phyloP scores from a whole-genome alignment of 2,888 invertebrate genomes.

The Altica lythri region DNA sequence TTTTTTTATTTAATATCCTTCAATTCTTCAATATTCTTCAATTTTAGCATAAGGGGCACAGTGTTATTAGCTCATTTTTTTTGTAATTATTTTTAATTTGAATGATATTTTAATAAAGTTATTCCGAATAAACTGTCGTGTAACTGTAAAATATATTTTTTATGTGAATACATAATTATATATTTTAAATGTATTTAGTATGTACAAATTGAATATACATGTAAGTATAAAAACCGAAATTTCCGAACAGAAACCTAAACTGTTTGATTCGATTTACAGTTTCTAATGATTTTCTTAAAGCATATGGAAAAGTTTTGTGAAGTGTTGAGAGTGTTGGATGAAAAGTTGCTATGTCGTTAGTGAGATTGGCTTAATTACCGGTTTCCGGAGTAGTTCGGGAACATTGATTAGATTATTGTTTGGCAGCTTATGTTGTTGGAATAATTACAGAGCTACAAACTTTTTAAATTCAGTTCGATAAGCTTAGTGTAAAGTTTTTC shows the following conservation, averaged over 20 bases:
- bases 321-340: slow-evolving; percentile 19
- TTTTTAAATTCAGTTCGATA: slow-evolving; percentile 11
- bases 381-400: slow-evolving; percentile 23
- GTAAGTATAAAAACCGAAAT: no score
- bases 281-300: slow-evolving; percentile 21
- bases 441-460: slow-evolving; percentile 15
- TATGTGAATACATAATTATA: no score
- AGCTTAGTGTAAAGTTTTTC: slow-evolving; percentile 10
- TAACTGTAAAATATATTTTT: no score
- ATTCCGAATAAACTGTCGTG: no score
- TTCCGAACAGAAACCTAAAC: slow-evolving; percentile 7
- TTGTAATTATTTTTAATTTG: no score
- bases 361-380: slow-evolving; percentile 25
- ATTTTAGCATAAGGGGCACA: no score
- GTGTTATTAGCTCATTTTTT: no score
- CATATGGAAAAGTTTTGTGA: slow-evolving; percentile 25
- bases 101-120: no score
- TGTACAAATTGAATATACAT: no score
- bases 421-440: slow-evolving; percentile 17
- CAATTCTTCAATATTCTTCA: no score
- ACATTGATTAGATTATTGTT: slow-evolving; percentile 24
- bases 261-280: slow-evolving; percentile 14
- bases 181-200: no score
- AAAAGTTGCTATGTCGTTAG: slow-evolving; percentile 26
- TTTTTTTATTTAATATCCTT: no score